phyloP scores from a whole-genome alignment of 2,113 vertebrate species.

The Ia io region DNA sequence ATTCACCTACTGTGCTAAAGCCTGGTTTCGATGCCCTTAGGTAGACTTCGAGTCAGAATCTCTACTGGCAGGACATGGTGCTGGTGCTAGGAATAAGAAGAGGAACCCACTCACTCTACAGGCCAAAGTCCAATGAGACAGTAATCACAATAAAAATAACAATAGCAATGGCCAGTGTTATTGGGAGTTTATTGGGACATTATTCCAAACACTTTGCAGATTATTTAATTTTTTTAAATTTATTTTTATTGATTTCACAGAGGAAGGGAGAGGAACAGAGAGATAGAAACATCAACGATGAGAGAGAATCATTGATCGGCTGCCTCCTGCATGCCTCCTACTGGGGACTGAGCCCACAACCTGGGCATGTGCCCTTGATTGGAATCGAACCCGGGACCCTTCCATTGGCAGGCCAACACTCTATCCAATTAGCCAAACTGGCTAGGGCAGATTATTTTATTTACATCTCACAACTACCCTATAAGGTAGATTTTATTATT shows the following conservation, averaged over 20 bases:
- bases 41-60: neutral
- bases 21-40: neutral
- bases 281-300: too few relatives aligned
- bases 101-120: neutral
- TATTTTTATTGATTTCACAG: too few relatives aligned
- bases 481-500: neutral
- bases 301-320: too few relatives aligned
- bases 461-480: neutral
- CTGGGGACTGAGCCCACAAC: too few relatives aligned
- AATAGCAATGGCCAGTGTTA: neutral
- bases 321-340: too few relatives aligned
- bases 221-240: neutral
- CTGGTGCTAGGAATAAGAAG: neutral
- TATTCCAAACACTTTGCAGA: neutral
- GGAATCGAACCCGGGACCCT: too few relatives aligned
- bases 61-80: neutral
- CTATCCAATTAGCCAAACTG: too few relatives aligned
- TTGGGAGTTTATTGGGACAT: neutral
- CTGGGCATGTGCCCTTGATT: too few relatives aligned
- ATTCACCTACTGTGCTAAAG: rapidly evolving
- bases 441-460: neutral
- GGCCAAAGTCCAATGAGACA: neutral
- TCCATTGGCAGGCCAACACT: too few relatives aligned
- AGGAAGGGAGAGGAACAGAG: too few relatives aligned
- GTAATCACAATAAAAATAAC: neutral